Base-by-base conservation (phyloP, 2,888 invertebrate species). In the Cylindroiulus punctatus region DNA sequence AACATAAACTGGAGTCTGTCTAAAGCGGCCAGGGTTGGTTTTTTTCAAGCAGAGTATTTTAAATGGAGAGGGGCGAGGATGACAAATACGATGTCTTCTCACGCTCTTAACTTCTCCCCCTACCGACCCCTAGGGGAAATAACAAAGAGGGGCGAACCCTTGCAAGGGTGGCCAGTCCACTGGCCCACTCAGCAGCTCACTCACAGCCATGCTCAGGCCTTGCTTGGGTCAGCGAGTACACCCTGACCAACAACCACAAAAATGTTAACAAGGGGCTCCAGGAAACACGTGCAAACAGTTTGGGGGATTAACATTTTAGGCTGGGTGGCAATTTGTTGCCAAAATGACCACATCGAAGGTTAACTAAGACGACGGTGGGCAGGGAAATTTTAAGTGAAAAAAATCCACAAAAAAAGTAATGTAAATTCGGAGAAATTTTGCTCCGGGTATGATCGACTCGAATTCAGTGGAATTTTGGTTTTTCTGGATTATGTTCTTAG, bases 61-160 rank as follows among this genome's bases (percentile, higher is more conserved):
- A 76, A 76, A 76, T 76, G 30, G 76, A 76, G 76, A 76, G 30
- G 76, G 76, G 76, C 76, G 76, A 76, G 76, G 76, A 76, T 76
- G 76, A 76, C 76, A 76, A 76, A 76, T 76, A 76, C 76, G 76
- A 76, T 76, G 76, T 76, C 76, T 76, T 76, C 76, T 76, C 76
- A 76, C 76, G 76, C 76, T 76, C 76, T 76, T 76, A 76, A 76
- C 76, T 76, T 76, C 30, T 76, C 76, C 76, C 76, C 76, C 76
- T 32, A 26, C 76, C 76, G 76, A 76, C 76, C 76, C 76, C 30
- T 1, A 76, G 76, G 76, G 76, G 76, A 76, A 76, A 76, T 76
- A 76, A 76, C 76, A 30, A 76, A 76, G 30, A 76, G 30, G 76
- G 76, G 76, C 30, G 76, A 76, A 17, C 65, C 12, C 65, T 65